Percentiles rank a stretch among this genome's conserved stretches.
These are phyloP conservation scores for Corythornis vintsioides DNA, from an alignment of 2,113 vertebrate genomes.

Conservation along the genomic window DNA sequence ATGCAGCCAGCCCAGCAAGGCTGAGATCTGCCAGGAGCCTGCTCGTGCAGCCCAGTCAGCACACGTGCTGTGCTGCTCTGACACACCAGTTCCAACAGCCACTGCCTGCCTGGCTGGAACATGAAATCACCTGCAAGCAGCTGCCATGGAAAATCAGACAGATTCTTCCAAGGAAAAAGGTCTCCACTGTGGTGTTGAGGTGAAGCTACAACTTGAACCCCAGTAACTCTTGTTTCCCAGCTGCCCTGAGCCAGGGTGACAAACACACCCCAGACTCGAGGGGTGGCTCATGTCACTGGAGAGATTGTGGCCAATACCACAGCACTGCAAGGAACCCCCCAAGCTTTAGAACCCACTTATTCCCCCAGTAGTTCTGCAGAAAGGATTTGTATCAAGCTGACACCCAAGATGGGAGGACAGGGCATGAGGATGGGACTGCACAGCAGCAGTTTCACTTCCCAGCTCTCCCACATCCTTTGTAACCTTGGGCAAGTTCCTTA, in stretches of 20 bases:
- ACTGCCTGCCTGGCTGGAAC: background rate
- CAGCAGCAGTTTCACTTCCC: background rate
- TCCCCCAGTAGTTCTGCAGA: background rate
- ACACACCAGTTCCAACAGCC: background rate
- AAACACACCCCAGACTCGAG: background rate
- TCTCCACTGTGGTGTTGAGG: background rate
- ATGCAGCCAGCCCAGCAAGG: background rate
- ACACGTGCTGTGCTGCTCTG: background rate
- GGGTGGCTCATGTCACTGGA: background rate
- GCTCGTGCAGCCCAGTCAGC: background rate
- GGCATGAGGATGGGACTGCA: background rate
- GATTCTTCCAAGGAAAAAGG: background rate
- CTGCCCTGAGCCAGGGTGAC: background rate
- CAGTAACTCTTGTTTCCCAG: background rate
- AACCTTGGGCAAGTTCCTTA: background rate
- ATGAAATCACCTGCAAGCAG: background rate
- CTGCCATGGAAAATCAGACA: background rate
- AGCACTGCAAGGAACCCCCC: too few relatives aligned
- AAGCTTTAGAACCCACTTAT: background rate
- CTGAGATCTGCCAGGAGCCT: background rate
- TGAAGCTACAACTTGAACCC: background rate
- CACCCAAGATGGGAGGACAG: background rate
- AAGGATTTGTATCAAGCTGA: background rate
- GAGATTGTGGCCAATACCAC: background rate
- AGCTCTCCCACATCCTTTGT: background rate